phyloP scores from a whole-genome alignment of 2,888 invertebrate genomes.

The Ryuthela nishihirai region DNA sequence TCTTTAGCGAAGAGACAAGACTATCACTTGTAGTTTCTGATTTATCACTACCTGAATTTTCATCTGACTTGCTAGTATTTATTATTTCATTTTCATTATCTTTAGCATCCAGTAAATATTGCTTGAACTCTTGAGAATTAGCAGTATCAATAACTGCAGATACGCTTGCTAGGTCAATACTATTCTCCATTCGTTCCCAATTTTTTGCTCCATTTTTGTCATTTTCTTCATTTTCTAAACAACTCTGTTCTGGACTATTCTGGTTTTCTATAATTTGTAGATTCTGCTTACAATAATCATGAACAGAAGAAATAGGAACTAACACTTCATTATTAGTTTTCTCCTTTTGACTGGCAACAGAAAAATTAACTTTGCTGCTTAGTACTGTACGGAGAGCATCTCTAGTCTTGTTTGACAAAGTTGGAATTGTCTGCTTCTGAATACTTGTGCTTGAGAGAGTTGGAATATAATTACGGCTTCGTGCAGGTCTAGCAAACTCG shows the following conservation, averaged over 20 bases:
- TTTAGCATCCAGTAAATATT: conserved; percentile 26
- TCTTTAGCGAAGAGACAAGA: neutral
- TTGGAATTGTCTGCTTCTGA: neutral
- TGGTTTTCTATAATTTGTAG: neutral
- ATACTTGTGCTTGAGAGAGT: neutral
- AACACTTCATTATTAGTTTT: neutral
- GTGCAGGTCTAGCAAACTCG: conserved; percentile 55
- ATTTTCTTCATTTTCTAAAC: neutral
- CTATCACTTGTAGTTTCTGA: neutral
- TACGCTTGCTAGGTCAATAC: conserved; percentile 70
- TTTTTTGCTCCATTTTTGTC: conserved; percentile 5
- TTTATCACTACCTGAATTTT: neutral
- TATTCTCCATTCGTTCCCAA: conserved; percentile 48
- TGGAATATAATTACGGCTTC: conserved; percentile 8
- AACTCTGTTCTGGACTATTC: neutral
- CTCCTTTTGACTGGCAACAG: too few species aligned
- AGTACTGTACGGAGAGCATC: conserved; percentile 12
- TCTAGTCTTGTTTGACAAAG: conserved; percentile 14
- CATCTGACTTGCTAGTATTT: neutral
- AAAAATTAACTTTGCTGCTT: conserved; percentile 12
- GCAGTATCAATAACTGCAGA: conserved; percentile 73
- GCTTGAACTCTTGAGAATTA: conserved; percentile 51
- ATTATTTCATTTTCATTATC: neutral
- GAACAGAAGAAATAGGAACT: neutral
- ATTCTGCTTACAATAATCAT: neutral